Evolutionary conservation across 2,113 vertebrate species (phyloP).

Genomic region (Megaptera novaeangliae): DNA sequence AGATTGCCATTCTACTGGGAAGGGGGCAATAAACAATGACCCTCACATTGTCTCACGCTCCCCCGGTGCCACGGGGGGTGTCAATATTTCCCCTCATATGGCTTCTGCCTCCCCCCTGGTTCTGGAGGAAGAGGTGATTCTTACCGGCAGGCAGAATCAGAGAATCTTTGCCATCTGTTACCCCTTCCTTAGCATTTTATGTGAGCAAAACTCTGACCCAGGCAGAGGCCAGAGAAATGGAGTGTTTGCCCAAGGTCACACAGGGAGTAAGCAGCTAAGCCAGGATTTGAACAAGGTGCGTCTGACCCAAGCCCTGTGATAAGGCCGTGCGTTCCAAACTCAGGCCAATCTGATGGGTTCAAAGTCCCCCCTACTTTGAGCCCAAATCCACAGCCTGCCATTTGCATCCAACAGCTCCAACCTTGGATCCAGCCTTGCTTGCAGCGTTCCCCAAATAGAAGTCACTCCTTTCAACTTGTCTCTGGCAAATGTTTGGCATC

Average conservation of each 20-base stretch:
- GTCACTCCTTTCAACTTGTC: accelerated
- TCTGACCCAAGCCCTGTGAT: not conserved
- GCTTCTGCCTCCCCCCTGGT: not conserved
- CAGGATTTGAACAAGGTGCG: not conserved
- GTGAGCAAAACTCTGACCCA: not conserved
- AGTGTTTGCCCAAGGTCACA: not conserved
- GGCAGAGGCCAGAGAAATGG: not conserved
- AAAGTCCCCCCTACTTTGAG: not conserved
- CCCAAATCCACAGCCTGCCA: not conserved
- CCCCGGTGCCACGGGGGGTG: not conserved
- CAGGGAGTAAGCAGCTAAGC: not conserved
- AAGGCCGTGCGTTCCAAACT: not conserved
- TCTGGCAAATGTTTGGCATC: not conserved
- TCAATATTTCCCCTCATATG: not conserved
- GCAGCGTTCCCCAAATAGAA: not conserved
- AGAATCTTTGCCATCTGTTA: not conserved
- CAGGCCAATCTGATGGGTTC: not conserved
- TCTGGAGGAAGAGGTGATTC: not conserved
- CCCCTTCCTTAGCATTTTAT: not conserved
- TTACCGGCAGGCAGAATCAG: not conserved
- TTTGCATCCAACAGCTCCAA: not conserved
- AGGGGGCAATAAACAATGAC: too few relatives aligned
- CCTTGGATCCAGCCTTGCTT: not conserved
- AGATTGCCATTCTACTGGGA: not conserved
- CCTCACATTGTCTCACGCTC: not conserved